A percentile compares a stretch with the other conserved stretches of the same genome.
Evolutionary conservation across 2,888 invertebrate species (phyloP).

Genomic region (Agonopterix subpropinquella): DNA sequence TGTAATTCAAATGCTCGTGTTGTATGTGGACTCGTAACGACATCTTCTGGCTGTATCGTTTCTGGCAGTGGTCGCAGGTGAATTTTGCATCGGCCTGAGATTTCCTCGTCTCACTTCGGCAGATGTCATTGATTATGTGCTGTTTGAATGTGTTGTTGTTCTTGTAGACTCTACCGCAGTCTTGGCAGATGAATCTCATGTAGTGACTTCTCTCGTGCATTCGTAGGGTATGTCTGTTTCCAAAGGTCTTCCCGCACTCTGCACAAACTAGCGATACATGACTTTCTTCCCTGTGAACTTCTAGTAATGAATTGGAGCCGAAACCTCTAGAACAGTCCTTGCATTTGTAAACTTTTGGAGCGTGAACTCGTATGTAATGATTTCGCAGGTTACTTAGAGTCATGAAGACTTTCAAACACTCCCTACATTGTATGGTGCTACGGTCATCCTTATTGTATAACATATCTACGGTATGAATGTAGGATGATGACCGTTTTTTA

Average conservation of each 20-base stretch:
- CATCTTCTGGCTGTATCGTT: conserved; percentile 57
- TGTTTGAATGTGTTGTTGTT: conserved; percentile 45
- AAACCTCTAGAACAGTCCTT: conserved; percentile 35
- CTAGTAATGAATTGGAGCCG: conserved; percentile 30
- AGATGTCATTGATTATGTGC: conserved; percentile 46
- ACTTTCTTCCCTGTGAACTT: conserved; percentile 34
- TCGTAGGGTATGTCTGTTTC: conserved; percentile 38
- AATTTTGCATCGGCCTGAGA: conserved; percentile 42
- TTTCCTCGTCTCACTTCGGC: conserved; percentile 38
- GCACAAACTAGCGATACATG: conserved; percentile 40
- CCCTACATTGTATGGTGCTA: conserved; percentile 33
- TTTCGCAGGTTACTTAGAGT: conserved; percentile 32
- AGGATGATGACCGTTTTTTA: conserved; percentile 9
- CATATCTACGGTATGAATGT: conserved; percentile 31
- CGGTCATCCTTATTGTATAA: conserved; percentile 28
- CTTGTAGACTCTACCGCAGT: conserved; percentile 55
- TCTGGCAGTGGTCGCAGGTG: conserved; percentile 57
- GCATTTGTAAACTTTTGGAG: conserved; percentile 41
- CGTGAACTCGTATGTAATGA: conserved; percentile 46
- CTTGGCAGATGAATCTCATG: conserved; percentile 39
- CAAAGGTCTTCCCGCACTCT: conserved; percentile 49
- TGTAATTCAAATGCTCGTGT: conserved; percentile 56
- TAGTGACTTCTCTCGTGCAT: conserved; percentile 46
- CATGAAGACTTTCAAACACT: conserved; percentile 36
- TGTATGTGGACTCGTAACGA: conserved; percentile 58